Percentiles rank a stretch among this genome's conserved stretches.
phyloP scores from a whole-genome alignment of 2,797 vertebrate genomes.

The Enteromius radiatus region DNA sequence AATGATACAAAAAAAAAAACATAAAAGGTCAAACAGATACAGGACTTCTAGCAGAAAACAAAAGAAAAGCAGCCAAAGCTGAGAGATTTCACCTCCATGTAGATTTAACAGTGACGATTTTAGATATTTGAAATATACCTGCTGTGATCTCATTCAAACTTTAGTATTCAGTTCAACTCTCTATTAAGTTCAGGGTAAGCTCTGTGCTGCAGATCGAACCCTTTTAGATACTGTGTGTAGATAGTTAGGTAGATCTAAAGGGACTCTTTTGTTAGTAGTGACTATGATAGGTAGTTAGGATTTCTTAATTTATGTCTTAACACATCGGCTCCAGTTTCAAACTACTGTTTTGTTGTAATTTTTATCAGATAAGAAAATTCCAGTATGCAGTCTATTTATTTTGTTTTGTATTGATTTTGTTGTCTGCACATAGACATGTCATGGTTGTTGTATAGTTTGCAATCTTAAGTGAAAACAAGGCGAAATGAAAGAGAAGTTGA shows the following conservation, averaged over 20 bases:
- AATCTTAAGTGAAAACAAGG: constrained; percentile 15
- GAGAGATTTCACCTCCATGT: constrained; percentile 32
- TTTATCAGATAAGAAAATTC: constrained; percentile 65
- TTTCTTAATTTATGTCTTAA: constrained; percentile 68
- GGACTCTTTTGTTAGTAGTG: constrained; percentile 55
- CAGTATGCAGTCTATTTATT: constrained; percentile 70
- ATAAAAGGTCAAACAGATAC: constrained; percentile 9
- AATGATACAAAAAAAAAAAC: background rate
- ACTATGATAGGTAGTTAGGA: constrained; percentile 67
- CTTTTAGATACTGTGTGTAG: constrained; percentile 64
- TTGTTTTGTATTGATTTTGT: constrained; percentile 59
- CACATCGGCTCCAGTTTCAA: constrained; percentile 65
- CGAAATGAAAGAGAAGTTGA: constrained; percentile 28
- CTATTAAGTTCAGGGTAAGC: constrained; percentile 26
- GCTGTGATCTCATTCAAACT: constrained; percentile 27
- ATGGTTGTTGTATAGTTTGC: constrained; percentile 46
- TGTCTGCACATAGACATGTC: constrained; percentile 47
- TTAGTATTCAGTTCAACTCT: constrained; percentile 30
- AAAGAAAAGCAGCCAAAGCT: constrained; percentile 40
- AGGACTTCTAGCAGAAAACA: constrained; percentile 10
- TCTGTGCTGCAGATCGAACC: constrained; percentile 16
- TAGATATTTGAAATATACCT: constrained; percentile 31
- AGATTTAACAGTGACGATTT: constrained; percentile 47
- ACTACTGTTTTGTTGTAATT: constrained; percentile 68
- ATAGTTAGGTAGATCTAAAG: constrained; percentile 58